Conservation (phyloP, 2,797 vertebrate species). For the Yasuhikotakia modesta region DNA sequence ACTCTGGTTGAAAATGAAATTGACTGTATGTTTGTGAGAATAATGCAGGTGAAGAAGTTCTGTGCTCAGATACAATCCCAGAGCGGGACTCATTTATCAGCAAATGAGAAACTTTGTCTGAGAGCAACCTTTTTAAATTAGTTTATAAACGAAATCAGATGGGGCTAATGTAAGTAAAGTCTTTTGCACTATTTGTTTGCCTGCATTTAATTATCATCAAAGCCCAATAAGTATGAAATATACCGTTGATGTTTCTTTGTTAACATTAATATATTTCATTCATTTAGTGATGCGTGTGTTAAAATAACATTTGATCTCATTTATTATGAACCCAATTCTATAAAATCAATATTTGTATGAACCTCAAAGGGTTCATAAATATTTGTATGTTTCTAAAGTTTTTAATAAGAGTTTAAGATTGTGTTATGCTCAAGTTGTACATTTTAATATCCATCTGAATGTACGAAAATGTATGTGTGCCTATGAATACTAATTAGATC, state of each 20-base stretch:
- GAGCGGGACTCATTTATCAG: not conserved
- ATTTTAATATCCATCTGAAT: not conserved
- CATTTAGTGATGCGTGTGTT: not conserved
- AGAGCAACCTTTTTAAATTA: not conserved
- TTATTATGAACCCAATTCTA: not conserved
- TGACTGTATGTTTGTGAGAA: not conserved
- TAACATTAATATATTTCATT: not conserved
- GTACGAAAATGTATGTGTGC: not conserved
- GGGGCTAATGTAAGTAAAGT: not conserved
- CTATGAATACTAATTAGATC: not conserved
- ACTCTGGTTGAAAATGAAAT: not conserved
- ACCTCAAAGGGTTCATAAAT: not conserved
- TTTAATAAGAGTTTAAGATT: not conserved
- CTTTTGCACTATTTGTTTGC: conserved; percentile 1
- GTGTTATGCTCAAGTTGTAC: not conserved
- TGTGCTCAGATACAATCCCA: not conserved
- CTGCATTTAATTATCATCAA: conserved; percentile 5
- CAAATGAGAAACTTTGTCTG: not conserved
- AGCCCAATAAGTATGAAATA: not conserved
- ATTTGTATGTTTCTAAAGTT: not conserved
- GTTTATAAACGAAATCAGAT: conserved; percentile 3
- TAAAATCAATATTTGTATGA: not conserved
- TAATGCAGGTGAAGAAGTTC: not conserved
- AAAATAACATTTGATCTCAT: not conserved
- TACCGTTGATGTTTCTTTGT: not conserved